Percentiles rank a stretch among this genome's conserved stretches.
phyloP scores from a whole-genome alignment of 1,140 invertebrate species.

The Asbolus verrucosus region DNA sequence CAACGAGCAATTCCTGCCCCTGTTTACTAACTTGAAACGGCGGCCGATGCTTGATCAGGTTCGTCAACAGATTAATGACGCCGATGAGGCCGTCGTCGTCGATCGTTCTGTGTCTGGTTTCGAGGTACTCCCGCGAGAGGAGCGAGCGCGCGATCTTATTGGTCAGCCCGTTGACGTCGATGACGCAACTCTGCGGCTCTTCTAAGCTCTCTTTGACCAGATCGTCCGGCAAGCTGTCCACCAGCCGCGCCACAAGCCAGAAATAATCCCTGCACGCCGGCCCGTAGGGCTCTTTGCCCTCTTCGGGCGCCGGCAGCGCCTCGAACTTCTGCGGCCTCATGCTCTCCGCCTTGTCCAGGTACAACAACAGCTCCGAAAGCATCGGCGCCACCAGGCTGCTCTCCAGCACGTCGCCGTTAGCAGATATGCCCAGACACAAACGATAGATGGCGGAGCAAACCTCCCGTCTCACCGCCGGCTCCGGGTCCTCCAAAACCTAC shows the following conservation, averaged over 20 bases:
- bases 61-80: slow-evolving; percentile 86
- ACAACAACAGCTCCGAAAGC: slow-evolving; percentile 81
- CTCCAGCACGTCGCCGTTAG: slow-evolving; percentile 70
- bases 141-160: slow-evolving; percentile 81
- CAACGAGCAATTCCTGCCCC: slow-evolving; percentile 79
- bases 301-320: slow-evolving; percentile 73
- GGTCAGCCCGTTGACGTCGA: slow-evolving; percentile 83
- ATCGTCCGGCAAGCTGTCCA: slow-evolving; percentile 86
- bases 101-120: slow-evolving; percentile 80
- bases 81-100: slow-evolving; percentile 94
- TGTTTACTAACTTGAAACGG: slow-evolving; percentile 85
- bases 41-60: slow-evolving; percentile 89
- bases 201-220: slow-evolving; percentile 75
- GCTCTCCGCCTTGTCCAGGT: slow-evolving; percentile 83
- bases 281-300: slow-evolving; percentile 92
- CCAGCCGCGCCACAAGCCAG: slow-evolving; percentile 88
- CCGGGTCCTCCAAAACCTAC: slow-evolving; percentile 81
- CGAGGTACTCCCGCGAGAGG: slow-evolving; percentile 81
- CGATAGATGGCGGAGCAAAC: slow-evolving; percentile 90
- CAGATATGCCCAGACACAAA: slow-evolving; percentile 81
- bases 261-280: slow-evolving; percentile 95
- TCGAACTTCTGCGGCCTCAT: slow-evolving; percentile 81
- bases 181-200: slow-evolving; percentile 68
- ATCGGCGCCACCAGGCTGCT: slow-evolving; percentile 79
- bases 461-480: slow-evolving; percentile 87